Evolutionary conservation across 2,797 vertebrate genomes (phyloP), one percentile per base, ranked within the genome.

Genomic region (Bradypus variegatus): DNA sequence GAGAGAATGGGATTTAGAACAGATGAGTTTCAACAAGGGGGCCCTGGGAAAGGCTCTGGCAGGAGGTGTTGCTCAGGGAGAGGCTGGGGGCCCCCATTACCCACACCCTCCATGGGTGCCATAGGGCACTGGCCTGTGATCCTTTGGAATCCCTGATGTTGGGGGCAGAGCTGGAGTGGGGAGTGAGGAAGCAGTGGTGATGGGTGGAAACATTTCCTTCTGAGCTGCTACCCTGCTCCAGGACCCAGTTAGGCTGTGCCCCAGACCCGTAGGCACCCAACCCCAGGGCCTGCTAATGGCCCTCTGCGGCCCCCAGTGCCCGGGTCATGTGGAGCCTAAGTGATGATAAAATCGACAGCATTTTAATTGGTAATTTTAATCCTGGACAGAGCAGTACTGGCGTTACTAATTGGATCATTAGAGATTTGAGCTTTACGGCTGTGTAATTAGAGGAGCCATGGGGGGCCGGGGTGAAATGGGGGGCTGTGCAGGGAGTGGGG

Each of bases 311-410:
- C 91, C 11, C 1, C 83, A 41, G 33, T 86, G 84, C 65, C 94
- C 69, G 2, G 10, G 73, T 78, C 69, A 0, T 93, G 95, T 95
- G 1, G 41, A 75, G 84, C 86, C 93, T 94, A 96, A 95, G 93
- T 89, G 94, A 96, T 83, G 95, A 95, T 95, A 95, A 96, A 95
- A 95, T 94, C 92, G 86, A 95, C 96, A 95, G 95, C 95, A 92
- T 88, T 96, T 96, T 95, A 96, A 95, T 96, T 95, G 96, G 95
- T 95, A 72, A 95, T 94, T 96, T 95, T 95, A 96, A 95, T 96
- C 95, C 95, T 93, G 95, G 95, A 95, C 95, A 95, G 94, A 94
- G 83, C 91, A 91, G 89, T 93, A 94, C 94, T 90, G 94, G 94
- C 65, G n/a, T 95, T 93, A 95, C 95, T 96, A 96, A 96, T 96